A percentile compares a stretch with the other conserved stretches of the same genome.
Conservation (phyloP, 2,113 vertebrate species). For the Clarias magur region DNA sequence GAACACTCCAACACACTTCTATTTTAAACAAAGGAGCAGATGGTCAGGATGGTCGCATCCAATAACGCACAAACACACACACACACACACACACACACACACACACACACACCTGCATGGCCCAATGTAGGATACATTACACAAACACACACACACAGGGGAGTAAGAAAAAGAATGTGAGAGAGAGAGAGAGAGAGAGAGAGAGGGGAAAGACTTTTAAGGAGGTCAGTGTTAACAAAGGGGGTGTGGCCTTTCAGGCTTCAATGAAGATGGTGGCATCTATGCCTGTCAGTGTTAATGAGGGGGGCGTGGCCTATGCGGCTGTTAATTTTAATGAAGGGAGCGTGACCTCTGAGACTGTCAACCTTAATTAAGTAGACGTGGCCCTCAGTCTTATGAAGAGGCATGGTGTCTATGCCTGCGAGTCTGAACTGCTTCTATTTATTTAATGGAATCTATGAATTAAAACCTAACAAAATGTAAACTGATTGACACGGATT, state of each 20-base stretch:
- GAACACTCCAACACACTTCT: constrained; percentile 55
- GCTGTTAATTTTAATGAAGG: too few relatives aligned
- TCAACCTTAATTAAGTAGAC: too few relatives aligned
- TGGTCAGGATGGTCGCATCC: constrained; percentile 63
- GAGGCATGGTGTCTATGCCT: neutral
- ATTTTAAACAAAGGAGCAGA: constrained; percentile 70
- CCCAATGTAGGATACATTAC: neutral
- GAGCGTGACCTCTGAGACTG: too few relatives aligned
- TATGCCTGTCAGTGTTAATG: neutral
- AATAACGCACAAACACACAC: constrained; percentile 43
- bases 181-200: neutral
- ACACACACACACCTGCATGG: constrained; percentile 19
- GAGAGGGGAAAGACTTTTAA: neutral
- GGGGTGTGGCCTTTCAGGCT: neutral
- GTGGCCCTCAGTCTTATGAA: neutral
- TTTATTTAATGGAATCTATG: neutral
- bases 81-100: neutral
- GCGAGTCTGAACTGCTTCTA: neutral
- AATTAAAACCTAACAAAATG: neutral
- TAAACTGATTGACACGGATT: neutral
- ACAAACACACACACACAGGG: neutral
- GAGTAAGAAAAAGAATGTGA: neutral
- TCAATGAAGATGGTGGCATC: neutral
- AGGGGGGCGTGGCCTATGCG: too few relatives aligned
- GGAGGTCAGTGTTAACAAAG: neutral